Evolutionary conservation across 2,888 invertebrate genomes (phyloP).

Genomic region (Drepanosiphum platanoidis): DNA sequence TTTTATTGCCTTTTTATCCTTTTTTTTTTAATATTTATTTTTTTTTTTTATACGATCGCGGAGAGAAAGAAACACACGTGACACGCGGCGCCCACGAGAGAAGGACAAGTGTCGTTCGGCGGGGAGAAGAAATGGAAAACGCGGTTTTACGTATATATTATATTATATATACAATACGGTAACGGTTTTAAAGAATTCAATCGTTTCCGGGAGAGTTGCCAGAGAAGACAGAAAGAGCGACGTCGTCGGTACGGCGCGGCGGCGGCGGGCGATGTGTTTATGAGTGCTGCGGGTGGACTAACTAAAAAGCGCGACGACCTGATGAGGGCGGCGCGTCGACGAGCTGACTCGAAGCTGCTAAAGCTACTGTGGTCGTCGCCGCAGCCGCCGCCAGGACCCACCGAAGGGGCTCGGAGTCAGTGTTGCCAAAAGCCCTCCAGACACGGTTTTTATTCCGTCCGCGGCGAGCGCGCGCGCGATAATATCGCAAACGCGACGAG

Average conservation of each 20-base stretch:
- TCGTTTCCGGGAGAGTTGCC: constrained; percentile 19
- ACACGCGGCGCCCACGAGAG: constrained; percentile 15
- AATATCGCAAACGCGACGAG: not conserved
- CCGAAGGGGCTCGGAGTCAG: constrained; percentile 57
- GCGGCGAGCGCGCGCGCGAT: too few relatives aligned
- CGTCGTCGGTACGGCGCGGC: not conserved
- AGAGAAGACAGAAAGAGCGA: not conserved
- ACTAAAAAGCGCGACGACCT: constrained; percentile 30
- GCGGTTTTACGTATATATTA: too few relatives aligned
- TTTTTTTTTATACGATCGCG: too few relatives aligned
- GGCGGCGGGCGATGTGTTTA: not conserved
- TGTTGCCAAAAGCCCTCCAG: constrained; percentile 51
- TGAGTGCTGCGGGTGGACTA: constrained; percentile 39
- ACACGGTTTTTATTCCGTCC: constrained; percentile 42
- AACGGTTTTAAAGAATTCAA: constrained; percentile 20
- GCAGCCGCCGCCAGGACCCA: constrained; percentile 57
- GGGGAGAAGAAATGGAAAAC: not conserved
- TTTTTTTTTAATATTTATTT: too few relatives aligned
- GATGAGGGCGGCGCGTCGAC: constrained; percentile 31
- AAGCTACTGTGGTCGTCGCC: constrained; percentile 59
- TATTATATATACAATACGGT: too few relatives aligned
- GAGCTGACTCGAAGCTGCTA: constrained; percentile 51
- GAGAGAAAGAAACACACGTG: too few relatives aligned
- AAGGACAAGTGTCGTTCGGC: not conserved
- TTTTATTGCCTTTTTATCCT: too few relatives aligned